A percentile compares a stretch with the other conserved stretches of the same genome.
phyloP scores from a whole-genome alignment of 2,797 vertebrate genomes.

The Coendou prehensilis region DNA sequence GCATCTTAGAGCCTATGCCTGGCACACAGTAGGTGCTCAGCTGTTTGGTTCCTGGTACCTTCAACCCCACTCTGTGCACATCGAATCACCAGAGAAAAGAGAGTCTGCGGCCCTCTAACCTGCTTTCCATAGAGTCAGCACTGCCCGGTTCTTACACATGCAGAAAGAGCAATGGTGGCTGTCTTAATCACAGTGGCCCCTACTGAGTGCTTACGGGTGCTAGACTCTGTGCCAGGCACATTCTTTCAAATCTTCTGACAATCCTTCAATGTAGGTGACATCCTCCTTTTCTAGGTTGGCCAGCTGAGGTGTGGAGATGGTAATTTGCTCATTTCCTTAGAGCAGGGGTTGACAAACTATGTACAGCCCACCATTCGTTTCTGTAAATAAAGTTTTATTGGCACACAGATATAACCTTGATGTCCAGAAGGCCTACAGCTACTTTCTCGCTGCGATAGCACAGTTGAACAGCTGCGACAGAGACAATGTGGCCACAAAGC shows the following conservation, averaged over 20 bases:
- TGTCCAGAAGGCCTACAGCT: neutral
- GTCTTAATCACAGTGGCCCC: neutral
- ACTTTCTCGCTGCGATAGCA: neutral
- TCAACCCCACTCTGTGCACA: rapidly evolving
- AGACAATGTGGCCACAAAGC: conserved; percentile 37
- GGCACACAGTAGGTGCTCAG: neutral
- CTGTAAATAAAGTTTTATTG: conserved; percentile 75
- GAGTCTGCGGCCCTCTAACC: neutral
- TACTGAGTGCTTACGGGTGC: neutral
- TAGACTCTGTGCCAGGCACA: neutral
- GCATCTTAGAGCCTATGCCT: neutral
- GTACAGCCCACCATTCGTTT: conserved; percentile 20
- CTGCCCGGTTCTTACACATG: neutral
- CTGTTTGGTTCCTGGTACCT: neutral
- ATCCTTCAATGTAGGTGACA: rapidly evolving
- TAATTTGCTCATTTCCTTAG: neutral
- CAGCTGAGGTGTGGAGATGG: neutral
- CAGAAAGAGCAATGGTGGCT: neutral
- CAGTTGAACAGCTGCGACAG: neutral
- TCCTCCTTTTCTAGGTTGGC: neutral
- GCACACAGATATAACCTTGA: neutral
- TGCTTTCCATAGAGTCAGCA: neutral
- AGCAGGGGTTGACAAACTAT: neutral
- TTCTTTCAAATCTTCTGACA: neutral
- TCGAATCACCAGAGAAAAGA: neutral